Base-by-base conservation (phyloP, 2,113 vertebrate species). In the Labrus mixtus region DNA sequence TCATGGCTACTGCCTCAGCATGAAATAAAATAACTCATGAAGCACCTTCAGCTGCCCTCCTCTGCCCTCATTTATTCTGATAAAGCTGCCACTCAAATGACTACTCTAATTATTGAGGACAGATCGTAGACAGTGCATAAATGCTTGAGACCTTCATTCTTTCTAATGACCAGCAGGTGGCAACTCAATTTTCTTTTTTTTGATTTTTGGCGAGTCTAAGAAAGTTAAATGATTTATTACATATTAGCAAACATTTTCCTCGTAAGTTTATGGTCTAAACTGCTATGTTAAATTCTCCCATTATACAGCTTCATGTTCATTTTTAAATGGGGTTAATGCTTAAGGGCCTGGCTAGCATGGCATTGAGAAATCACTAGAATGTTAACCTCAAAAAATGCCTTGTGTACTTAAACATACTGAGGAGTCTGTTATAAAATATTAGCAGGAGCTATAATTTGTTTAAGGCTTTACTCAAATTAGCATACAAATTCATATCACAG, bases 1-100 rank as follows among this genome's bases (percentile, higher is more conserved):
- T 88, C 88, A 86, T 76, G 73, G 73, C 76, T 59, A 77, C 78
- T 69, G 85, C 67, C 78, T 90, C 80, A 70, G 87, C 75, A 16
- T 36, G 84, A 88, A 60, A 86, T 82, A 55, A 77, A 84, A 77
- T 43, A 76, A 83, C 36, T 55, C 33, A 50, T 74, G 64, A 77
- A 90, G 85, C 64, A 83, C 71, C 72, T 82, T 83, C 61, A 73
- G 22, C 50, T 64, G 59, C n/a, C 57, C 53, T 61, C 57, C 45
- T 75, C 17, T 36, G 19, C 81, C 68, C 70, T 54, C 43, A 22
- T 50, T 64, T 55, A 71, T 68, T 68, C 54, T 46, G 50, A 71
- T 46, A 56, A 64, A 68, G 61, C 59, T 54, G 61, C 61, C 68
- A 5, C 29, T 79, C 63, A 82, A 64, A 66, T 25, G 29, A 33